Percentiles rank a stretch among this genome's conserved stretches.
Conservation (phyloP, 2,113 vertebrate species). For the Sylvietta virens region DNA sequence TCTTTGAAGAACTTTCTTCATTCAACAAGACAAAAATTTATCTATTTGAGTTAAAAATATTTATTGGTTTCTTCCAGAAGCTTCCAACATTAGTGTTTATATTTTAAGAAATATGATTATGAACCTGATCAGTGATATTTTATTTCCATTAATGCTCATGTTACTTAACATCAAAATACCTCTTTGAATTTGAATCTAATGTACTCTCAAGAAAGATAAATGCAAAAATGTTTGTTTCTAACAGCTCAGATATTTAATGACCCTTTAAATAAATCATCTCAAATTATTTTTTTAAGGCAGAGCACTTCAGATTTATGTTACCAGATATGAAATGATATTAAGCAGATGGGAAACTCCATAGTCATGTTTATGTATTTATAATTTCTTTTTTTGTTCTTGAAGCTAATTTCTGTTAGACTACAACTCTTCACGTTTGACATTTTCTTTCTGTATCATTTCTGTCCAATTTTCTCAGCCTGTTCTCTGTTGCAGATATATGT, state of each 20-base stretch:
- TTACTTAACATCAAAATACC: neutral
- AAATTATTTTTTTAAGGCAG: neutral
- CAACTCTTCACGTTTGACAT: rapidly evolving
- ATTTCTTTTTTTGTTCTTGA: neutral
- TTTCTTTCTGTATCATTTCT: neutral
- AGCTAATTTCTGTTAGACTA: neutral
- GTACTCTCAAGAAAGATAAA: neutral
- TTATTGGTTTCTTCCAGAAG: neutral
- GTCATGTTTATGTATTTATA: rapidly evolving
- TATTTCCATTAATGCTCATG: neutral
- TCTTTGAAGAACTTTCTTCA: neutral
- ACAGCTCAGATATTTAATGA: neutral
- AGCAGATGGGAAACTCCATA: neutral
- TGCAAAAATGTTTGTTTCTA: neutral
- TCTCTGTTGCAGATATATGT: neutral
- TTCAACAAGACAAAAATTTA: neutral
- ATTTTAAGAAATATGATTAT: neutral
- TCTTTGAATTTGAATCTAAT: neutral
- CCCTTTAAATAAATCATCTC: neutral
- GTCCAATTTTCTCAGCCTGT: neutral
- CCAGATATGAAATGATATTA: neutral
- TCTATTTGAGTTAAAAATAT: neutral
- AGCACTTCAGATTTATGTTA: neutral
- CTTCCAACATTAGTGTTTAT: neutral
- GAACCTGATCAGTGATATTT: neutral